phyloP scores from a whole-genome alignment of 2,113 vertebrate species.

The Copsychus sechellarum region DNA sequence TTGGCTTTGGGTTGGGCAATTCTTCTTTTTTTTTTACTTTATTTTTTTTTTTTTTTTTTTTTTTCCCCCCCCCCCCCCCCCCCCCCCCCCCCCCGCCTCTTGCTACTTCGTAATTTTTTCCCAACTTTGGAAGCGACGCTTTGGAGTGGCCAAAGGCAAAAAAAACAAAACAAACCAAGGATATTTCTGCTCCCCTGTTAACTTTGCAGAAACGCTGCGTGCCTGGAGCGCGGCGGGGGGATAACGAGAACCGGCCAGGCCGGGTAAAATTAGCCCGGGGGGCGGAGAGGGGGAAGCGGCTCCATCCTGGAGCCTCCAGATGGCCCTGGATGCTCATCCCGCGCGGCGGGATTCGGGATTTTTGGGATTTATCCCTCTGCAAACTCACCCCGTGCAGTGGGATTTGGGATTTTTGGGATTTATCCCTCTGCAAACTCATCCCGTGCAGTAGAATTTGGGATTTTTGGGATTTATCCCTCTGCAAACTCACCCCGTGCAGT shows the following conservation, averaged over 20 bases:
- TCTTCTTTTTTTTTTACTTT: not conserved
- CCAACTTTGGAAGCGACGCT: slow-evolving; percentile 12
- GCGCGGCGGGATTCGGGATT: not conserved
- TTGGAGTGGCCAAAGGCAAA: not conserved
- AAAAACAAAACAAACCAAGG: not conserved
- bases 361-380: not conserved
- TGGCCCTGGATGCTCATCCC: not conserved
- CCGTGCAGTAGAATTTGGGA: too few relatives aligned
- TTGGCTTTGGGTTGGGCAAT: not conserved
- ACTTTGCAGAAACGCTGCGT: slow-evolving; percentile 33
- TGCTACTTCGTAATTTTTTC: slow-evolving; percentile 10
- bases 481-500: too few relatives aligned
- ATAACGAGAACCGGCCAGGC: slow-evolving; percentile 45
- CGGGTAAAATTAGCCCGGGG: slow-evolving; percentile 12
- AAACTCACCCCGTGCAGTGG: accelerated
- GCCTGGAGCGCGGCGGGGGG: not conserved
- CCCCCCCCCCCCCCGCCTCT: not conserved
- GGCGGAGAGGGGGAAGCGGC: not conserved
- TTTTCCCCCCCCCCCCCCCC: too few relatives aligned
- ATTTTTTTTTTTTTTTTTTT: not conserved
- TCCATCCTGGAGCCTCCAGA: not conserved
- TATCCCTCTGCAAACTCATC: not conserved
- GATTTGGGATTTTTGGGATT: too few relatives aligned
- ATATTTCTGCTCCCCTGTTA: slow-evolving; percentile 46
- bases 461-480: too few relatives aligned